Evolutionary conservation across 2,113 vertebrate genomes (phyloP), one percentile per base, ranked within the genome.

Genomic region (Aythya baeri): DNA sequence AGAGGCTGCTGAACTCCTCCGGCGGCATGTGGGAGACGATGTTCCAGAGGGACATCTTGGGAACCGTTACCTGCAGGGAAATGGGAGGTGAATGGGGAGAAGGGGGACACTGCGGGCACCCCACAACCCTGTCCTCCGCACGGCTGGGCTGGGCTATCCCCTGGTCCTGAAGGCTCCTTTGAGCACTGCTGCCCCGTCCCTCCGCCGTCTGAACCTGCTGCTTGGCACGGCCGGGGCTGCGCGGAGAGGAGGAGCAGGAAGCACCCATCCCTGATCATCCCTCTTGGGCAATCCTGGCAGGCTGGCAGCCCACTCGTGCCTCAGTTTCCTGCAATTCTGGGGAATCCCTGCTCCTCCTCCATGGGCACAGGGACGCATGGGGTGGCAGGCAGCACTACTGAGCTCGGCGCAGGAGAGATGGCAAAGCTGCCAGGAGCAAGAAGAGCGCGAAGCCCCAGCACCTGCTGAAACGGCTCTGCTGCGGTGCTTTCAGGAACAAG

Each of bases 31-130:
- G 95, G 71, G 97, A 97, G 80, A 98, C 83, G 27, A 97, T 83
- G 92, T 84, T 94, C 98, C 98, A 98, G 43, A 98, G 96, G 85
- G 98, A 98, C 96, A 97, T 98, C 95, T 95, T 97, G 93, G 89
- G 68, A 78, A 78, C 50, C 5, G 84, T 78, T 84, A 80, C 92
- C 93, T 94, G 80, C 0, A 2, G 46, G 23, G 52, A 38, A 77
- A 66, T 0, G 10, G 80, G 9, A 55, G 54, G 21, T 14, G 13
- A 68, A 18, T 1, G 5, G 15, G 18, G 32, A 6, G 36, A 21
- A 12, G 34, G 17, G n/a, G 57, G 3, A n/a, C 49, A 18, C 67
- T 0, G 7, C 0, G 5, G 67, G 62, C 1, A 2, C 3, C 63
- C 38, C 72, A 20, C 22, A 58, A 57, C 10, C 50, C 72, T 29